Evolutionary conservation across 2,113 vertebrate genomes (phyloP).

Genomic region (Hiodon tergisus): DNA sequence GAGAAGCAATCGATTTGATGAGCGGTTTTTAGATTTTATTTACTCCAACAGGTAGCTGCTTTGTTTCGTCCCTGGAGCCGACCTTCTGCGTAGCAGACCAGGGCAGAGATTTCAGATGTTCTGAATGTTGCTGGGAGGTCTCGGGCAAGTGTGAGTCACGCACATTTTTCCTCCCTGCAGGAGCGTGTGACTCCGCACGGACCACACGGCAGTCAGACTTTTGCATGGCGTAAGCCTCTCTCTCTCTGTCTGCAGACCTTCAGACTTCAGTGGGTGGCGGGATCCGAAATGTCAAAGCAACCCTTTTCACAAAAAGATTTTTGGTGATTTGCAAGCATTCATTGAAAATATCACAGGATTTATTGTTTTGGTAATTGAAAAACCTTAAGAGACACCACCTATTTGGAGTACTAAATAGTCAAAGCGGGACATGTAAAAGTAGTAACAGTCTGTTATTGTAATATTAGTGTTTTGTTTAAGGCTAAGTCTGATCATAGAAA

Average conservation of each 20-base stretch:
- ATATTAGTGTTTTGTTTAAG: no score
- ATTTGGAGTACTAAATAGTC: no score
- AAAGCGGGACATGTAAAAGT: no score
- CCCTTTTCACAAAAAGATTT: neutral
- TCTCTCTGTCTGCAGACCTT: neutral
- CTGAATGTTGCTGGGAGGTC: slow-evolving; percentile 1
- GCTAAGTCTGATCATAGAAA: no score
- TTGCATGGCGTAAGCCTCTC: neutral
- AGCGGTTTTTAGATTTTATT: slow-evolving; percentile 8
- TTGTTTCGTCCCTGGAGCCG: neutral
- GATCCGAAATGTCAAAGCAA: neutral
- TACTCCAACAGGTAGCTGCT: neutral
- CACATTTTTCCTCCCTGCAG: neutral
- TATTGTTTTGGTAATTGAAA: no score
- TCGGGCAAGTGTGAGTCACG: neutral
- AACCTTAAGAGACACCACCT: no score
- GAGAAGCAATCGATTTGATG: neutral
- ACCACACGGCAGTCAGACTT: neutral
- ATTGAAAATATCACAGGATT: no score
- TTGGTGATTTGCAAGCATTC: neutral
- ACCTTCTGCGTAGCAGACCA: neutral
- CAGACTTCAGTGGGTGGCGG: neutral
- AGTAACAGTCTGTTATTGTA: no score
- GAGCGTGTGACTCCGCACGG: neutral
- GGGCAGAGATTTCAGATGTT: neutral